Evolutionary conservation across 1,140 invertebrate species (phyloP), one percentile per base, ranked within the genome.

Genomic region (Meloidogyne hapla): DNA sequence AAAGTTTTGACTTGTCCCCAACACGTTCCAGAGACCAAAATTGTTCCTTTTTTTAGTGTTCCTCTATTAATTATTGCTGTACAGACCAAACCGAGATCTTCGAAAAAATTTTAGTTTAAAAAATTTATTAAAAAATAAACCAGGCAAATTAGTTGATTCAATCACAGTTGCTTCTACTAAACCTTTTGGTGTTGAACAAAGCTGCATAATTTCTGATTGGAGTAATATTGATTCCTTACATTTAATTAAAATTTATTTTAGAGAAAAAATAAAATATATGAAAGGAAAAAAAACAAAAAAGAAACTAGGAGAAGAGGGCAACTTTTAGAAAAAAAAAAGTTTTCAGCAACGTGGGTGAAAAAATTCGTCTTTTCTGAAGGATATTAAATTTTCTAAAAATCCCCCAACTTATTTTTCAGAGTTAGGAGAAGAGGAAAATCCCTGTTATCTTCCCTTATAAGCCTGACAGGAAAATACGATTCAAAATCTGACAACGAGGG

Each of bases 21-120:
- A 13, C 76, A 90, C 12, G 89, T 87, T 1, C 94, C 95, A 78
- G 93, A 92, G 0, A 98, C 92, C 68, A 99, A 87, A 72, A 93
- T 88, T 69, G 90, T 89, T 8, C 94, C 94, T 86, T 92, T 92
- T 66, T 91, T 92, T 18, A 99, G 86, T 0, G 93, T 95, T 10
- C 96, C 96, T 76, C 94, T 90, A 81, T 95, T 92, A 28, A 99
- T 91, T 67, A 98, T 89, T 63, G 92, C 90, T 10, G 94, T 96
- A 0, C 93, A 92, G 33, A 95, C 89, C 88, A 95, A 95, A 38
- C 94, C 93, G 66, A 78, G 40, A 23, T 77, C 81, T 80, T 62
- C 45, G 84, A 82, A 18, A 69, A 62, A 64, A 68, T 40, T 23
- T 23, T 74, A 81, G 69, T 70, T 26, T 18, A 67, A 25, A 21